Conservation (phyloP, 2,113 vertebrate species). For the Piaya cayana region DNA sequence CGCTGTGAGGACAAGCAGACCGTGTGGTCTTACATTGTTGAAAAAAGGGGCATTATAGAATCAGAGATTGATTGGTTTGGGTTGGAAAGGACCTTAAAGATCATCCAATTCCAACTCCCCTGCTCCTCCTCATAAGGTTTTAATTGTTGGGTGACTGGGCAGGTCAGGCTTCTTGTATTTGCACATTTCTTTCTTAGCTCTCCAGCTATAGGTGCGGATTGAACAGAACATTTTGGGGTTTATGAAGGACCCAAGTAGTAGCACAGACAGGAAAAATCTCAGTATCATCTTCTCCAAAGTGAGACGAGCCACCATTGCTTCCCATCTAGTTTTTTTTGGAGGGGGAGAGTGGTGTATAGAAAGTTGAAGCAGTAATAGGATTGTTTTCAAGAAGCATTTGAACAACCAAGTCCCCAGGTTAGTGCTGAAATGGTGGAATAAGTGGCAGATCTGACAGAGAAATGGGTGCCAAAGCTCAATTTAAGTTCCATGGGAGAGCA, state of each 20-base stretch:
- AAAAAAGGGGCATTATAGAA: not conserved
- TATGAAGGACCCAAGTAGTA: not conserved
- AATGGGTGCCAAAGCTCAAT: not conserved
- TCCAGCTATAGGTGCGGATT: not conserved
- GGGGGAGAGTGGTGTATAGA: accelerated
- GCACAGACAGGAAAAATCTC: not conserved
- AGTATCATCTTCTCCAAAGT: not conserved
- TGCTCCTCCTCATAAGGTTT: not conserved
- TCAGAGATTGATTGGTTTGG: too few species aligned
- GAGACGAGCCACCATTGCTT: not conserved
- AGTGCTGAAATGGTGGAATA: not conserved
- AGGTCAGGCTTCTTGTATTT: not conserved
- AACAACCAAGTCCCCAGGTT: not conserved
- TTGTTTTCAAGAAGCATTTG: not conserved
- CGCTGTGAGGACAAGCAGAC: not conserved
- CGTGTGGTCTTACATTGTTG: not conserved
- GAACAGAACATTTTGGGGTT: not conserved
- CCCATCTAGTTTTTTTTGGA: not conserved
- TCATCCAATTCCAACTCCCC: not conserved
- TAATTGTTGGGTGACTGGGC: accelerated
- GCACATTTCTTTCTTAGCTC: not conserved
- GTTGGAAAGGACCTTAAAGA: too few species aligned
- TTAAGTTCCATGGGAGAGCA: not conserved
- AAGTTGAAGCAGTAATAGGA: not conserved
- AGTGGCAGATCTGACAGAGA: not conserved